Percentiles rank a stretch among this genome's conserved stretches.
phyloP scores from a whole-genome alignment of 2,888 invertebrate genomes.

The Rhamnusium bicolor region DNA sequence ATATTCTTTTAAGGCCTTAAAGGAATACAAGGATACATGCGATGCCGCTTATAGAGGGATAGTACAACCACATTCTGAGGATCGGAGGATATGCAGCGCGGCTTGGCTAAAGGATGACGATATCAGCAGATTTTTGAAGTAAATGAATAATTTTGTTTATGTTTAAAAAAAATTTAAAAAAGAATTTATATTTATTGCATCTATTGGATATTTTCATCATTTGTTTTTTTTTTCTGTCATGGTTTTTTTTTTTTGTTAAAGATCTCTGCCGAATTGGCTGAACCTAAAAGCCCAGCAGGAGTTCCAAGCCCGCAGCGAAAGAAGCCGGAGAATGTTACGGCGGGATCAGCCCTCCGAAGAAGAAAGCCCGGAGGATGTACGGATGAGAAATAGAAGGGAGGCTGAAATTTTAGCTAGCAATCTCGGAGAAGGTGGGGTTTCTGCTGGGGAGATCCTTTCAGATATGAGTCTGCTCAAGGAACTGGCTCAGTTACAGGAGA shows the following conservation, averaged over 20 bases:
- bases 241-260: too few species aligned
- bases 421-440: conserved; percentile 87
- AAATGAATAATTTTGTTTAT: conserved; percentile 63
- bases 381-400: conserved; percentile 87
- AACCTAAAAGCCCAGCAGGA: conserved; percentile 75
- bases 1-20: conserved; percentile 80
- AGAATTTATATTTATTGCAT: too few species aligned
- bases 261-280: conserved; percentile 86
- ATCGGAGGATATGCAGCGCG: conserved; percentile 85
- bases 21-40: conserved; percentile 84
- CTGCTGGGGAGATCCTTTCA: conserved; percentile 87
- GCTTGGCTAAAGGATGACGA: conserved; percentile 96
- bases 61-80: conserved; percentile 85
- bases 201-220: too few species aligned
- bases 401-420: conserved; percentile 95
- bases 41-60: conserved; percentile 83
- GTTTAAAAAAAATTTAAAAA: too few species aligned
- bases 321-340: conserved; percentile 64
- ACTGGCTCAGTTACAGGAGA: conserved; percentile 92
- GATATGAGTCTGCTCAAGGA: conserved; percentile 88
- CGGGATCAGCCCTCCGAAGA: conserved; percentile 77
- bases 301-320: conserved; percentile 67
- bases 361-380: conserved; percentile 85
- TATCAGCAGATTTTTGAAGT: conserved; percentile 92
- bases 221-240: too few species aligned